These are phyloP conservation scores for Xenopus borealis DNA, from an alignment of 2,113 vertebrate genomes.

Conservation along the genomic window DNA sequence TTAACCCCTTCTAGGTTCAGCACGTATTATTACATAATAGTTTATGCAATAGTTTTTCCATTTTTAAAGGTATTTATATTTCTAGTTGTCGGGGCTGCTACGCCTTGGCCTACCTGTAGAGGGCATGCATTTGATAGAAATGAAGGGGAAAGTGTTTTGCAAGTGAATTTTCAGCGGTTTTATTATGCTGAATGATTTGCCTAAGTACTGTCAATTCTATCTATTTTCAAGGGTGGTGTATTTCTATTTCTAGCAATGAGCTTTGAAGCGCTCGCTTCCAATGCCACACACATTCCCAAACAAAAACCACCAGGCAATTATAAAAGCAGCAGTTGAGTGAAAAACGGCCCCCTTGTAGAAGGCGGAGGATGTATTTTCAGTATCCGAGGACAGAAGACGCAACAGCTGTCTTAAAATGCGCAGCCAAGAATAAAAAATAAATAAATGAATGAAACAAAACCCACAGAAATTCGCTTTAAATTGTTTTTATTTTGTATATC, in stretches of 20 bases:
- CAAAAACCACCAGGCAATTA: slow-evolving; percentile 24
- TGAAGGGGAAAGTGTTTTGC: neutral
- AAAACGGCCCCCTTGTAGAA: neutral
- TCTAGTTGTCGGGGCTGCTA: no score
- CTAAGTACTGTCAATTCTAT: neutral
- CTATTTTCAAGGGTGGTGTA: neutral
- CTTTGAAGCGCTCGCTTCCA: neutral
- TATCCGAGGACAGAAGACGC: neutral
- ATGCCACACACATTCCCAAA: slow-evolving; percentile 21
- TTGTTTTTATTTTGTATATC: slow-evolving; percentile 86
- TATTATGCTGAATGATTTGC: neutral
- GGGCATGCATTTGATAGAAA: neutral
- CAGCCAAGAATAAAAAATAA: slow-evolving; percentile 6
- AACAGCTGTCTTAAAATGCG: neutral
- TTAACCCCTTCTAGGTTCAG: no score
- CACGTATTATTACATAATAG: no score
- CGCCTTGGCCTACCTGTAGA: neutral
- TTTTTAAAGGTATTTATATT: no score
- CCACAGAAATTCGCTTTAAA: slow-evolving; percentile 61
- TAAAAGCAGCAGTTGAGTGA: slow-evolving; percentile 14
- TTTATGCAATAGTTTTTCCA: no score
- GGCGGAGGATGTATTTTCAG: slow-evolving; percentile 14
- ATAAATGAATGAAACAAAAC: slow-evolving; percentile 7
- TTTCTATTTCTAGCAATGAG: neutral
- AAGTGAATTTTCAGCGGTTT: neutral